Evolutionary conservation across 2,113 vertebrate genomes (phyloP).

Genomic region (Zosterops borbonicus): DNA sequence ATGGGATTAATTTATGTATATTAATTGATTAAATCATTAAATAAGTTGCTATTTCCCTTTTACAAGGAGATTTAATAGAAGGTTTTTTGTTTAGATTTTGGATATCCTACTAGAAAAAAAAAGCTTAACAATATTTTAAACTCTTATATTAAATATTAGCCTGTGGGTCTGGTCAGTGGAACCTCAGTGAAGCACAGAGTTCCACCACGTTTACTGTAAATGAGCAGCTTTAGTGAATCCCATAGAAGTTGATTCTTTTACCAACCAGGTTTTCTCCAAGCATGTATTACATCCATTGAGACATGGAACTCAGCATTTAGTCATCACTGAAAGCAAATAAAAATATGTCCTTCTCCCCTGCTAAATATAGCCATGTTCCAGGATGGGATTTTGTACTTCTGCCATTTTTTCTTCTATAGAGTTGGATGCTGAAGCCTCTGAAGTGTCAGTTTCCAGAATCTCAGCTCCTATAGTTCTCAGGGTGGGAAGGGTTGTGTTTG

Average conservation of each 20-base stretch:
- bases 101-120: neutral
- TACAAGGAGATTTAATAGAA: neutral
- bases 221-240: neutral
- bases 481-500: neutral
- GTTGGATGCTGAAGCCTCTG: neutral
- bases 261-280: neutral
- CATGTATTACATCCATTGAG: neutral
- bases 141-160: neutral
- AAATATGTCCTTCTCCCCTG: neutral
- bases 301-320: neutral
- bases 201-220: neutral
- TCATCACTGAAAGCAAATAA: neutral
- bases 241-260: neutral
- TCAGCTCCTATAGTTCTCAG: neutral
- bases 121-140: neutral
- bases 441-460: neutral
- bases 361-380: neutral
- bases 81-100: neutral
- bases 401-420: neutral
- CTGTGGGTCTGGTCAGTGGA: neutral
- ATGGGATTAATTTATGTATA: neutral
- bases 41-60: neutral
- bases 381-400: neutral
- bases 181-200: neutral
- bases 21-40: neutral